Percentiles rank a stretch among this genome's conserved stretches.
Evolutionary conservation across 2,888 invertebrate species (phyloP).

Genomic region (Drosophila dives): DNA sequence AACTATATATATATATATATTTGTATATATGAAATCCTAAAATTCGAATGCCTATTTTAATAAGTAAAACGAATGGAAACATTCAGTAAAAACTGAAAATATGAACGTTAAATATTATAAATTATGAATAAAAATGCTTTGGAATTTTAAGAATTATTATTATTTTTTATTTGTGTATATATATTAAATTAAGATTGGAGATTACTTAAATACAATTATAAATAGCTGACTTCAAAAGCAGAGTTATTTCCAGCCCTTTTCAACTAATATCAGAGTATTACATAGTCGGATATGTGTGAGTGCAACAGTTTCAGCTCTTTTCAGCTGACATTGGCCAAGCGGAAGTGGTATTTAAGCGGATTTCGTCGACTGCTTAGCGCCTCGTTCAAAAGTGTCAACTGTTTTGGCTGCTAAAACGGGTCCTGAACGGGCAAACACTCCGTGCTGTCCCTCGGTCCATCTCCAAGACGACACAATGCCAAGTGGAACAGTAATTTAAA

Average conservation of each 20-base stretch:
- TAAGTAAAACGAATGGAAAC: background rate
- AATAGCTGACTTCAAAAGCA: background rate
- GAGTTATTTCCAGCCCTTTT: background rate
- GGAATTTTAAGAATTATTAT: background rate
- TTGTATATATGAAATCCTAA: background rate
- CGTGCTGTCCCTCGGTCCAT: background rate
- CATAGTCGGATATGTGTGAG: background rate
- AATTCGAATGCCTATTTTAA: background rate
- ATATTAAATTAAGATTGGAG: background rate
- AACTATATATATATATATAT: background rate
- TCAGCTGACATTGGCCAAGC: slow-evolving; percentile 34
- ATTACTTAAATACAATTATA: background rate
- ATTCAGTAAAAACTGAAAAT: background rate
- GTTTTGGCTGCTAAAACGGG: slow-evolving; percentile 32
- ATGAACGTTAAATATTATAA: background rate
- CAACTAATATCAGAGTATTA: background rate
- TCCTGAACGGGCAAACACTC: slow-evolving; percentile 15
- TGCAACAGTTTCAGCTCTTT: background rate
- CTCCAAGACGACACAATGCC: slow-evolving; percentile 30
- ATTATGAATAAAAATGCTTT: background rate
- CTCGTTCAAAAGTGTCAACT: slow-evolving; percentile 51
- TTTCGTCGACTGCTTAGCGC: slow-evolving; percentile 53
- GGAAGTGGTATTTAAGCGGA: slow-evolving; percentile 78
- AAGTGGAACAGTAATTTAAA: slow-evolving; percentile 29
- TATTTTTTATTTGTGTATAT: background rate